phyloP scores from a whole-genome alignment of 2,888 invertebrate genomes.

The Habrosyne pyritoides region DNA sequence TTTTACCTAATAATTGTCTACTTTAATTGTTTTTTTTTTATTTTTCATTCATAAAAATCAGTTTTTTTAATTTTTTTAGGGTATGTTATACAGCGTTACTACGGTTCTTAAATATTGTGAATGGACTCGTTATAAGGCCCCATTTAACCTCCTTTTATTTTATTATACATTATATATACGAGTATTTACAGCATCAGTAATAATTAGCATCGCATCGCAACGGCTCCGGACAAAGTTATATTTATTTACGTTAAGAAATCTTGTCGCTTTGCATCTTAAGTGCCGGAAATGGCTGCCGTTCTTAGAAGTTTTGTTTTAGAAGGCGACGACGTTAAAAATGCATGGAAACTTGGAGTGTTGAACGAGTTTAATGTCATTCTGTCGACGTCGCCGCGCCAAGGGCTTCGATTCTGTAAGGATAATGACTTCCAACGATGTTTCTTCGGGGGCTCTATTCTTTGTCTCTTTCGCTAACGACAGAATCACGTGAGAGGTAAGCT shows the following conservation, averaged over 20 bases:
- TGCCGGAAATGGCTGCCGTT: not conserved
- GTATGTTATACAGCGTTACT: no score
- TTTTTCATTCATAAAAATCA: no score
- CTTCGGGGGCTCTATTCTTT: not conserved
- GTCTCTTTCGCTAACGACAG: constrained; percentile 11
- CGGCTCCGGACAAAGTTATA: not conserved
- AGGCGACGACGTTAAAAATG: constrained; percentile 6
- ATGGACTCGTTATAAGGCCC: no score
- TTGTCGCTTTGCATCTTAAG: constrained; percentile 4
- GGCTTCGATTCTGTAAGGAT: no score
- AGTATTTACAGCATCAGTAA: not conserved
- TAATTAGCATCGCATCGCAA: not conserved
- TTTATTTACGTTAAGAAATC: constrained; percentile 1
- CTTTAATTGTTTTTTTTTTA: no score
- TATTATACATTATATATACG: no score
- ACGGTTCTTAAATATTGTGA: no score
- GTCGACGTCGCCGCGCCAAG: not conserved
- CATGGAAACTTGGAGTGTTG: constrained; percentile 6
- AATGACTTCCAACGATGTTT: no score
- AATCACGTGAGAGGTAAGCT: no score
- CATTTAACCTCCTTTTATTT: no score
- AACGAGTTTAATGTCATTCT: not conserved
- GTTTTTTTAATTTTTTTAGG: no score
- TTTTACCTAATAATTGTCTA: no score
- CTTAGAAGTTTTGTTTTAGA: constrained; percentile 5